Conservation (phyloP, 2,888 invertebrate genomes). For the Gymnocheta viridis region DNA sequence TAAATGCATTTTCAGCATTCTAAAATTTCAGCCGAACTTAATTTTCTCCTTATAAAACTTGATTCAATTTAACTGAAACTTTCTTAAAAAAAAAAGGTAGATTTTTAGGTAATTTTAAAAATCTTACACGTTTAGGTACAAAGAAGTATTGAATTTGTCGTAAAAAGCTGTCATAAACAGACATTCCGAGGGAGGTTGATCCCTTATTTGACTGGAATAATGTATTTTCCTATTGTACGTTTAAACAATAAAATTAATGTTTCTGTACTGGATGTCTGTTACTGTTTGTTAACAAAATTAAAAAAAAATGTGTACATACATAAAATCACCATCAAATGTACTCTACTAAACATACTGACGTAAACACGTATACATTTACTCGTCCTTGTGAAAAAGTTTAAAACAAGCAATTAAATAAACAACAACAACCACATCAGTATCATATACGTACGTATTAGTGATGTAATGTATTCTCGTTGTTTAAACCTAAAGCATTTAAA, state of each 20-base stretch:
- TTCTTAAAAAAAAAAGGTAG: too few relatives aligned
- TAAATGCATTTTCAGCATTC: too few relatives aligned
- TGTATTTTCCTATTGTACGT: slow-evolving; percentile 4
- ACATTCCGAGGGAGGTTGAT: slow-evolving; percentile 10
- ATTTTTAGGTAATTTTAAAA: too few relatives aligned
- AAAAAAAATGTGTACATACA: too few relatives aligned
- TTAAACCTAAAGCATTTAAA: too few relatives aligned
- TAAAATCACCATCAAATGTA: slow-evolving; percentile 20
- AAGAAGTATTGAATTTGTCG: too few relatives aligned
- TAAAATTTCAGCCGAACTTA: too few relatives aligned
- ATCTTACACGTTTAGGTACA: too few relatives aligned
- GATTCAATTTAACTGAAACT: too few relatives aligned
- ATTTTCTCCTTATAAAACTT: too few relatives aligned
- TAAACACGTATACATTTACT: not conserved
- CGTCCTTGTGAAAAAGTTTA: not conserved
- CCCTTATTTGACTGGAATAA: slow-evolving; percentile 4
- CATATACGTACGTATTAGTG: not conserved
- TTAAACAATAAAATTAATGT: slow-evolving; percentile 47
- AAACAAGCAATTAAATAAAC: not conserved
- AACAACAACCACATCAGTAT: not conserved
- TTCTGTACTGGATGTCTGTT: slow-evolving; percentile 35
- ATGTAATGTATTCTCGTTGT: too few relatives aligned
- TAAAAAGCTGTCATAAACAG: too few relatives aligned
- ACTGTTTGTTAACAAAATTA: not conserved
- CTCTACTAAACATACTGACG: not conserved